Evolutionary conservation across 2,113 vertebrate species (phyloP).

Genomic region (Elephas maximus): DNA sequence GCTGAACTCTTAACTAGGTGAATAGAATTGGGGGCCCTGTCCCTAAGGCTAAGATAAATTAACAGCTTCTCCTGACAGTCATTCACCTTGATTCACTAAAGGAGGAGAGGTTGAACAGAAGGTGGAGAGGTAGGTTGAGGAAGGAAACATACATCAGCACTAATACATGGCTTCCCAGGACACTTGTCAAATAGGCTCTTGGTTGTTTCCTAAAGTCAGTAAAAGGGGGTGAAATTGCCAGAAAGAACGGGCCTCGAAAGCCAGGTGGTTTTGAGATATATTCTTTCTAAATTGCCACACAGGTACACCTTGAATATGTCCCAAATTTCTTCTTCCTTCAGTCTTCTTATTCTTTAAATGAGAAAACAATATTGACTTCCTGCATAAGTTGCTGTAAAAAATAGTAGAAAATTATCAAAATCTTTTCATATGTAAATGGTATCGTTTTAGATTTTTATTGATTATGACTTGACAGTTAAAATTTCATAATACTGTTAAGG

Average conservation of each 20-base stretch:
- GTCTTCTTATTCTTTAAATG: background rate
- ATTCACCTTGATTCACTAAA: background rate
- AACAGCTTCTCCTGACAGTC: background rate
- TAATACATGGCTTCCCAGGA: background rate
- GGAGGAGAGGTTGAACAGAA: background rate
- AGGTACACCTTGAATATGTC: background rate
- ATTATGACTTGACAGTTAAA: background rate
- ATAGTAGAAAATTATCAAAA: background rate
- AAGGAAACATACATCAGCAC: background rate
- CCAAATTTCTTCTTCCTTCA: background rate
- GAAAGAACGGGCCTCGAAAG: background rate
- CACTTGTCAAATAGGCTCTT: background rate
- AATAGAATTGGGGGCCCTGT: background rate
- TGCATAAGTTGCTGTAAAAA: background rate
- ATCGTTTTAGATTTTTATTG: slow-evolving; percentile 54
- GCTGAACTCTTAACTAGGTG: background rate
- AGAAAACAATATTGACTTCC: slow-evolving; percentile 9
- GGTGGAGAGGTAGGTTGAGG: background rate
- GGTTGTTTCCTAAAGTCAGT: slow-evolving; percentile 20
- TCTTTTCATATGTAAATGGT: background rate
- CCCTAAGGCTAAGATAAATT: background rate
- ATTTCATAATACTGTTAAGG: background rate
- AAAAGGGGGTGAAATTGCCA: background rate
- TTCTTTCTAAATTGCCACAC: background rate
- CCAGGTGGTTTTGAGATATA: background rate